Evolutionary conservation across 2,888 invertebrate genomes (phyloP).

Genomic region (Chironomus tentans): DNA sequence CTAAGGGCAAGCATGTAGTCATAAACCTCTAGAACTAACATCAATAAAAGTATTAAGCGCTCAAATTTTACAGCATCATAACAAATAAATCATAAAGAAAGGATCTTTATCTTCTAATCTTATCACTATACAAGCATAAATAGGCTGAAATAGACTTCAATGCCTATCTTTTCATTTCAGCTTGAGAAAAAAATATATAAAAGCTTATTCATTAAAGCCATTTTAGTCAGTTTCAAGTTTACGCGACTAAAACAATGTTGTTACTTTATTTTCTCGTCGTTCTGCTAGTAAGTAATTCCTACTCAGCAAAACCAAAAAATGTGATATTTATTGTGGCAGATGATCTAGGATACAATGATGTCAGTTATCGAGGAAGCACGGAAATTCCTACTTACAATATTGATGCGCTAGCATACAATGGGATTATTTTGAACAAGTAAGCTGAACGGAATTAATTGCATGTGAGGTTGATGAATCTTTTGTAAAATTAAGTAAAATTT

Average conservation of each 20-base stretch:
- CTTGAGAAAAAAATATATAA: too few species aligned
- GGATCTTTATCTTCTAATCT: too few species aligned
- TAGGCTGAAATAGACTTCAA: too few species aligned
- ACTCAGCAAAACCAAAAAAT: background rate
- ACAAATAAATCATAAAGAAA: too few species aligned
- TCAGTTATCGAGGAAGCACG: constrained; percentile 78
- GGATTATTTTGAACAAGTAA: constrained; percentile 63
- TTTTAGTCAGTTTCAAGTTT: background rate
- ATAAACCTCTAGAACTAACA: too few species aligned
- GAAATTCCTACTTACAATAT: constrained; percentile 87
- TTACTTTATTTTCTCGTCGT: background rate
- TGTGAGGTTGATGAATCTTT: too few species aligned
- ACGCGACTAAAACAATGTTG: background rate
- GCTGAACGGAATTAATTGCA: background rate
- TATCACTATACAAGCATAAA: too few species aligned
- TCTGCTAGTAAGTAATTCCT: background rate
- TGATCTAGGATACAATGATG: constrained; percentile 66
- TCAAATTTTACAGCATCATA: too few species aligned
- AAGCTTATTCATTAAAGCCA: background rate
- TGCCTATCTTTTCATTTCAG: too few species aligned
- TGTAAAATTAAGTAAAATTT: too few species aligned
- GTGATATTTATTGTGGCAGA: constrained; percentile 17
- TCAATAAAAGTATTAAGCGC: too few species aligned
- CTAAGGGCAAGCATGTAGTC: too few species aligned
- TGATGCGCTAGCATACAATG: constrained; percentile 74